Percentiles rank a stretch among this genome's conserved stretches.
Conservation (phyloP, 2,113 vertebrate species). For the Megaleporinus macrocephalus region DNA sequence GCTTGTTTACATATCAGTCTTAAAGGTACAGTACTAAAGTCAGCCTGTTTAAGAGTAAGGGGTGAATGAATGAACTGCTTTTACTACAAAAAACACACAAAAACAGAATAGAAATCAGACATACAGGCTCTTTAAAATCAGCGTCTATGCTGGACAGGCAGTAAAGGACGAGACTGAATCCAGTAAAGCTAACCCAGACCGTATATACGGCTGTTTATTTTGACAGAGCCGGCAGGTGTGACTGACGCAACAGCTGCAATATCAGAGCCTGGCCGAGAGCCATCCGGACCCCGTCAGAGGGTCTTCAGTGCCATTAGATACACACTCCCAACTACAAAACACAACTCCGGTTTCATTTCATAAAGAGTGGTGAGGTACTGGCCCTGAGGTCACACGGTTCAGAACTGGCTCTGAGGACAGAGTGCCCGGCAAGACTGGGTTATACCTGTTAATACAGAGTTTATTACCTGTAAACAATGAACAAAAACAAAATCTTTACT, state of each 20-base stretch:
- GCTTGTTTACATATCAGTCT: no score
- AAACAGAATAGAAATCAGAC: no score
- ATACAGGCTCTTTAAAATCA: no score
- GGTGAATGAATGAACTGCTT: no score
- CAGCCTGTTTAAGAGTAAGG: no score
- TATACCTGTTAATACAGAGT: not conserved
- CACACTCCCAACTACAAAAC: not conserved
- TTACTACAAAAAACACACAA: no score
- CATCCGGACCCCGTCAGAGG: not conserved
- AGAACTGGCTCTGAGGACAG: not conserved
- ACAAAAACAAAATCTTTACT: no score
- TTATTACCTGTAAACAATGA: no score
- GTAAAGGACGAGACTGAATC: not conserved
- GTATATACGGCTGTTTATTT: slow-evolving; percentile 27
- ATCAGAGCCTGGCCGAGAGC: slow-evolving; percentile 18
- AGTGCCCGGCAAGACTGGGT: not conserved
- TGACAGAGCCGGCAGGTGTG: slow-evolving; percentile 71
- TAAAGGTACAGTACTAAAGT: no score
- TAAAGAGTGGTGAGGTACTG: not conserved
- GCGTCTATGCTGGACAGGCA: not conserved
- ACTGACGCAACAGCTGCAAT: slow-evolving; percentile 50
- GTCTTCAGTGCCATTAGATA: not conserved
- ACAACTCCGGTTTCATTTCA: not conserved
- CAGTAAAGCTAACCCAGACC: slow-evolving; percentile 40
- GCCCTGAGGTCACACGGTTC: not conserved